These are phyloP conservation scores for Channa maculata DNA, from an alignment of 2,113 vertebrate species.

Conservation along the genomic window DNA sequence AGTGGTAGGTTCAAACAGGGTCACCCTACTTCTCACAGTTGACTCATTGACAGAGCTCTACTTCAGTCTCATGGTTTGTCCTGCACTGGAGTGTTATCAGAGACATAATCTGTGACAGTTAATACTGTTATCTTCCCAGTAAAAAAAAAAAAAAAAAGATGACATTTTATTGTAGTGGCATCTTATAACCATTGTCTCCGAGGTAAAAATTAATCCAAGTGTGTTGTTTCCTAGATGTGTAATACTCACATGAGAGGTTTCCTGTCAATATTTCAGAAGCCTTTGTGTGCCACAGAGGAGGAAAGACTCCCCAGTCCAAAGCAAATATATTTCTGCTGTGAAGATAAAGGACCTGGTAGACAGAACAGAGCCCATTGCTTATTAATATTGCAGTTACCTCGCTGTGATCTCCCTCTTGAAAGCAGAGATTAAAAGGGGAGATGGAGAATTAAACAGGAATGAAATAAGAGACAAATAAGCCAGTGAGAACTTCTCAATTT, in stretches of 20 bases:
- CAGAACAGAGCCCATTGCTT: slow-evolving; percentile 24
- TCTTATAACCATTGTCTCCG: background rate
- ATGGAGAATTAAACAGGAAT: slow-evolving; percentile 29
- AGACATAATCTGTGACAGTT: background rate
- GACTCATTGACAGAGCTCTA: background rate
- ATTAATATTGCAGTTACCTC: slow-evolving; percentile 43
- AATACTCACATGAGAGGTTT: slow-evolving; percentile 23
- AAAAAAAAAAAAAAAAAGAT: background rate
- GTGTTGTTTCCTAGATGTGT: slow-evolving; percentile 16
- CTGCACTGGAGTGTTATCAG: background rate
- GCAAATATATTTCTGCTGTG: slow-evolving; percentile 65
- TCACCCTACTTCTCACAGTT: slow-evolving; percentile 3
- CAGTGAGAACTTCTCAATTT: slow-evolving; percentile 40
- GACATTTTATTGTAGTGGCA: background rate
- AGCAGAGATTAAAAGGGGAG: slow-evolving; percentile 64
- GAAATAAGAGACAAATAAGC: slow-evolving; percentile 2
- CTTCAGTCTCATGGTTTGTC: background rate
- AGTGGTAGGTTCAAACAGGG: slow-evolving; percentile 37
- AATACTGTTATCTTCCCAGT: slow-evolving; percentile 1
- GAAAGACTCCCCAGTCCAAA: slow-evolving; percentile 56
- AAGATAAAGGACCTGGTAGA: slow-evolving; percentile 48
- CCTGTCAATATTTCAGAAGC: slow-evolving; percentile 58
- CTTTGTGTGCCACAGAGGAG: slow-evolving; percentile 54
- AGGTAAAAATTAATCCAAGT: background rate
- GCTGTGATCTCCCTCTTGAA: slow-evolving; percentile 71